Base-by-base conservation (phyloP, 2,113 vertebrate species). In the Aramus guarauna region DNA sequence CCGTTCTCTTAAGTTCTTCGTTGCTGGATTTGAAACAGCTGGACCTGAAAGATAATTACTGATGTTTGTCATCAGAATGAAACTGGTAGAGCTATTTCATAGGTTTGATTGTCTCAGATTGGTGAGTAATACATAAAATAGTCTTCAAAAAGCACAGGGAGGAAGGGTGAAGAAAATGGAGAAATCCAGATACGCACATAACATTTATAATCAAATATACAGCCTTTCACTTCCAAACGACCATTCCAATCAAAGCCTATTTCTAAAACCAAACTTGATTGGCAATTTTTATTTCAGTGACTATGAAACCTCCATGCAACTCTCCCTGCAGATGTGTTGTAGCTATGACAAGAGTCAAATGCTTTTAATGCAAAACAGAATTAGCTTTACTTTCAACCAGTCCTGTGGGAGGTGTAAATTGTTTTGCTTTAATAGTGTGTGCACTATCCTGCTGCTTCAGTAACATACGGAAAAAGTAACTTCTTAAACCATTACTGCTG, bases 1-100 rank as follows among this genome's bases (percentile, higher is more conserved):
- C 53, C 98, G 98, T 92, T 99, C 99, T 67, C 96, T 84, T 77
- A 97, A 93, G 30, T 50, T 95, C 96, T 99, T 99, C 0, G 93
- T 88, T 79, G 97, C 78, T 9, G 98, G 98, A 90, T 98, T 99
- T 82, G 97, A 97, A 55, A 96, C 94, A 92, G 96, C 87, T 87
- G 98, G 90, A 94, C 96, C 99, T 99, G 64, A 66, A 97, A 96
- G 53, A 91, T 5, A 94, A 5, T 85, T 48, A 67, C 56, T 83
- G 34, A 47, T 69, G 89, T 87, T 50, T 26, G 12, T 18, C 58
- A 79, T 27, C 52, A 73, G 37, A 88, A 88, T 17, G 23, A 63
- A 86, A 85, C 0, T 27, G 26, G 32, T 17, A 63, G 12, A 27
- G 75, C 43, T 72, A 4, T 22, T 88, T 77, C 59, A 48, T 18